Conservation (phyloP, 30 jellyfish, hydroid and myxozoan genomes). For the Cassiopea andromeda region DNA sequence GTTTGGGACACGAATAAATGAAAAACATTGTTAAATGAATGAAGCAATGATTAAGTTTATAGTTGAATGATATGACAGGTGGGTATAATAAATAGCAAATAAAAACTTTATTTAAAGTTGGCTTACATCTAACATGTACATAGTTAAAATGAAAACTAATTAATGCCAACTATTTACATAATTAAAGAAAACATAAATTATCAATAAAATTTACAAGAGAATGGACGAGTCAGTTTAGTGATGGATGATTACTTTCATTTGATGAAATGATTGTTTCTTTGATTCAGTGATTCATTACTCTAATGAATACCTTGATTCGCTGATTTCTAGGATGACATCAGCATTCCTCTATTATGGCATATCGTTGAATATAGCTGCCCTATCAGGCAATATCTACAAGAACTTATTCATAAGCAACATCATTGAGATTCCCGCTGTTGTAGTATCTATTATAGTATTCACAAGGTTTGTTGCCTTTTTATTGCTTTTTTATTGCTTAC, state of each 20-base stretch:
- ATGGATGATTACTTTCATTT: background rate
- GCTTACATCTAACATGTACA: no score
- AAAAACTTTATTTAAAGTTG: no score
- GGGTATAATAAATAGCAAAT: no score
- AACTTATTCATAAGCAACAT: slow-evolving; percentile 52
- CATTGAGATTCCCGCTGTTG: slow-evolving; percentile 59
- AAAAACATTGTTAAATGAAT: no score
- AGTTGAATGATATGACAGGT: no score
- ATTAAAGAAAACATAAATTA: no score
- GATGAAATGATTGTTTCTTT: background rate
- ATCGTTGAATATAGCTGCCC: slow-evolving; percentile 34
- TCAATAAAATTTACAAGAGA: no score
- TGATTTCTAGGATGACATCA: slow-evolving; percentile 55
- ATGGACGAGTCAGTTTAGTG: no score
- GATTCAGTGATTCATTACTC: background rate
- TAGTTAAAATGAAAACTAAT: no score
- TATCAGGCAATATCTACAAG: slow-evolving; percentile 65
- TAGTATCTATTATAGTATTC: slow-evolving; percentile 1
- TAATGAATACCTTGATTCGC: background rate
- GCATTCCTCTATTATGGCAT: slow-evolving; percentile 70
- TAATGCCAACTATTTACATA: no score
- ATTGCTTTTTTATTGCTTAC: background rate
- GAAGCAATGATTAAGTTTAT: no score
- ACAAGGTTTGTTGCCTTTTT: background rate
- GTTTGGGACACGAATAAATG: no score